These are phyloP conservation scores for Drosophila neonasuta DNA, from an alignment of 2,888 invertebrate genomes.

Conservation along the genomic window DNA sequence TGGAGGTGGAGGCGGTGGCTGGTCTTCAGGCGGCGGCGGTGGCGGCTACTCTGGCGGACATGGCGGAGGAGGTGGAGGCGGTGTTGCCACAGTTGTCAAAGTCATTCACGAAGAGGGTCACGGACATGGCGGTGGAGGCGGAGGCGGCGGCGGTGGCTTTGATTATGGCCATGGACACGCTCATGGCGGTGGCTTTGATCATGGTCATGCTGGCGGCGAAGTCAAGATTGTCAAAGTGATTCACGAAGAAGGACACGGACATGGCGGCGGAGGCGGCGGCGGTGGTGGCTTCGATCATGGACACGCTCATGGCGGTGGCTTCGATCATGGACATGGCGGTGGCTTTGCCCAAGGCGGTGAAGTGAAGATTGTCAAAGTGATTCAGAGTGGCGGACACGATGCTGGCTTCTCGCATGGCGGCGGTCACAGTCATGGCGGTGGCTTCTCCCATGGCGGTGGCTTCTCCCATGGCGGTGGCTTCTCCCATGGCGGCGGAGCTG, in stretches of 20 bases:
- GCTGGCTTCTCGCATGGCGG: constrained; percentile 12
- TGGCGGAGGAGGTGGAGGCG: constrained; percentile 36
- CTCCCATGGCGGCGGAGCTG: background rate
- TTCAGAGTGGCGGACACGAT: constrained; percentile 13
- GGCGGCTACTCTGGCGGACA: constrained; percentile 46
- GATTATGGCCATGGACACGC: constrained; percentile 27
- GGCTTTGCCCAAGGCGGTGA: constrained; percentile 25
- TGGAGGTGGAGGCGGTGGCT: constrained; percentile 31
- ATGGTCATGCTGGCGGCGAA: constrained; percentile 21
- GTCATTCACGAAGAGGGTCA: constrained; percentile 50
- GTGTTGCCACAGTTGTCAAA: constrained; percentile 44
- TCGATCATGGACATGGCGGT: constrained; percentile 23
- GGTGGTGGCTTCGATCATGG: constrained; percentile 10
- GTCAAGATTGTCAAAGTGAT: constrained; percentile 24
- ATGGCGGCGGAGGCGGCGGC: constrained; percentile 5
- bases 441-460: constrained; percentile 8
- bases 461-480: constrained; percentile 4
- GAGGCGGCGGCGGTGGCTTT: constrained; percentile 30
- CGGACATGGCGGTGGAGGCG: constrained; percentile 33
- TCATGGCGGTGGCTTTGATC: constrained; percentile 20
- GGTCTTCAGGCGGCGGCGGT: constrained; percentile 37
- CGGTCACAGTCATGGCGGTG: constrained; percentile 7
- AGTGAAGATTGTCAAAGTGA: constrained; percentile 22
- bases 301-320: constrained; percentile 18
- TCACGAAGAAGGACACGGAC: constrained; percentile 11